Evolutionary conservation across 1,140 invertebrate genomes (phyloP).

Genomic region (Dryas iulia): DNA sequence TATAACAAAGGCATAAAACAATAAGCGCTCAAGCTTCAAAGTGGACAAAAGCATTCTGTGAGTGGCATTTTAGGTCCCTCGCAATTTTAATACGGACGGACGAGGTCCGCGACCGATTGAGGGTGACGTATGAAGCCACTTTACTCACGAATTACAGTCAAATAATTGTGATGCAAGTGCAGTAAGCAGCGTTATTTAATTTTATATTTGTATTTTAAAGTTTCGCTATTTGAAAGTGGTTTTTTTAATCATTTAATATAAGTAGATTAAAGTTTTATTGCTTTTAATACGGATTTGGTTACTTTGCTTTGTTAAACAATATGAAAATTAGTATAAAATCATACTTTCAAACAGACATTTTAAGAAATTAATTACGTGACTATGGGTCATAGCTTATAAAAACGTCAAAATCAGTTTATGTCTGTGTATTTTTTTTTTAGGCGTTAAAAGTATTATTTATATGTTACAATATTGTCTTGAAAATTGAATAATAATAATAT

Average conservation of each 20-base stretch:
- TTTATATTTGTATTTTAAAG: not conserved
- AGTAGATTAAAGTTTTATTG: too few species aligned
- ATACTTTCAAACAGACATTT: too few species aligned
- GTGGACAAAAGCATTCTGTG: slow-evolving; percentile 72
- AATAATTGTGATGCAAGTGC: slow-evolving; percentile 11
- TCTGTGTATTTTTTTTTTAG: not conserved
- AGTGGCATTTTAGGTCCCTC: slow-evolving; percentile 63
- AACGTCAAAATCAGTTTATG: not conserved
- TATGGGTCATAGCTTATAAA: too few species aligned
- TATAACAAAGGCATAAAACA: slow-evolving; percentile 78
- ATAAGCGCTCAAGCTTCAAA: slow-evolving; percentile 71
- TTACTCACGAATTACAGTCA: slow-evolving; percentile 11
- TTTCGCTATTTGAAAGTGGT: not conserved
- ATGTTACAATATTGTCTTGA: too few species aligned
- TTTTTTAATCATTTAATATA: too few species aligned
- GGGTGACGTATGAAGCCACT: slow-evolving; percentile 21
- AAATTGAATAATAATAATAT: not conserved
- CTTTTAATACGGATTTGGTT: too few species aligned
- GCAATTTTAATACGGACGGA: slow-evolving; percentile 56
- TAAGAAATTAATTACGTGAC: too few species aligned
- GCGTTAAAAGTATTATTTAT: too few species aligned
- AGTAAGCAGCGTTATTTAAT: not conserved
- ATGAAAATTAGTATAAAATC: too few species aligned
- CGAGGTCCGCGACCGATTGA: slow-evolving; percentile 14
- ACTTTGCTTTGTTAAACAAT: too few species aligned